Conservation (phyloP, 64 coral and sea anemone genomes). For the Montipora sp. region DNA sequence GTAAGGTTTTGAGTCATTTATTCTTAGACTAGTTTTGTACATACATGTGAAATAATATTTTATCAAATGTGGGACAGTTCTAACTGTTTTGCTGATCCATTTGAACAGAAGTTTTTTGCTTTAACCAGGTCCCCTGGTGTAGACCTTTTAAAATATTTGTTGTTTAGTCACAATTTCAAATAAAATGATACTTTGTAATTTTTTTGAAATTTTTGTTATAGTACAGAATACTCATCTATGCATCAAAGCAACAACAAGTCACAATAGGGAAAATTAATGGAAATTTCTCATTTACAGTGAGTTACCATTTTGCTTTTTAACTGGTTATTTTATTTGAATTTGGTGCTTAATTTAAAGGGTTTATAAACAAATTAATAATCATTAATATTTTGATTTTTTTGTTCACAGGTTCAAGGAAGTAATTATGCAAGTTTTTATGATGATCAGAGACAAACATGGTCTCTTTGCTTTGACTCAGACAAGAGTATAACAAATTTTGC, state of each 20-base stretch:
- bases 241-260: constrained; percentile 93
- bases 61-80: no score
- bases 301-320: neutral
- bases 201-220: neutral
- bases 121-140: no score
- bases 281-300: constrained; percentile 94
- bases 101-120: no score
- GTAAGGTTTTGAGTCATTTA: constrained; percentile 53
- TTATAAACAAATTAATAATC: no score
- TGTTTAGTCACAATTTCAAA: no score
- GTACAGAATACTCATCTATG: constrained; percentile 94
- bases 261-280: constrained; percentile 81
- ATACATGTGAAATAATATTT: no score
- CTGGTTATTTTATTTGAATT: no score
- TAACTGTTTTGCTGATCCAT: no score
- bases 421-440: constrained; percentile 99
- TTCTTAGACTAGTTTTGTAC: no score
- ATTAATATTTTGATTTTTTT: neutral
- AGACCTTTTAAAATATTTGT: no score
- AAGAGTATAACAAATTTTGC: constrained; percentile 72
- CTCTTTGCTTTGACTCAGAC: constrained; percentile 89
- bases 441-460: constrained; percentile 96
- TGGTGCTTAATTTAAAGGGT: no score
- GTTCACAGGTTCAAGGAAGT: constrained; percentile 88
- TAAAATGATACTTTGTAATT: no score